These are phyloP conservation scores for Apis cerana DNA, from an alignment of 1,140 invertebrate species.

Conservation along the genomic window DNA sequence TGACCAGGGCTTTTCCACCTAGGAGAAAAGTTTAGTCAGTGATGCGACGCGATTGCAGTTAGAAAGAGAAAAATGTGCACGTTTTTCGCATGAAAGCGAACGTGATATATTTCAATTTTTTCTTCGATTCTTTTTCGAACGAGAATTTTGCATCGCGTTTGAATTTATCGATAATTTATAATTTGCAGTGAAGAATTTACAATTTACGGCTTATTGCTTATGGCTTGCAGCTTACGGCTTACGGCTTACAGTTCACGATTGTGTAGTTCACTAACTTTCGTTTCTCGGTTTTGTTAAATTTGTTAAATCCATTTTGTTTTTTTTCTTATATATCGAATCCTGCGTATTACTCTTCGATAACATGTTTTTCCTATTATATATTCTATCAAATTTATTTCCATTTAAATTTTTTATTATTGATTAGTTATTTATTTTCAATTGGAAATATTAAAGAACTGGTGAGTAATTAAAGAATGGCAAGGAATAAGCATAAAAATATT, in stretches of 20 bases:
- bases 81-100: conserved; percentile 20
- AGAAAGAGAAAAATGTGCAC: conserved; percentile 48
- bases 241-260: no score
- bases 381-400: no score
- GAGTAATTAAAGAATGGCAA: no score
- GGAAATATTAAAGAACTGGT: no score
- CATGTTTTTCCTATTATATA: no score
- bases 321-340: not conserved
- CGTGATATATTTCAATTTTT: conserved; percentile 13
- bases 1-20: conserved; percentile 9
- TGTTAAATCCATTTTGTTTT: not conserved
- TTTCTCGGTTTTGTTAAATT: not conserved
- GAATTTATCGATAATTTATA: not conserved
- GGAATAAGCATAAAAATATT: not conserved
- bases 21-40: conserved; percentile 68
- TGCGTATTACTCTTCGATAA: not conserved
- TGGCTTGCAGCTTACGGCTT: no score
- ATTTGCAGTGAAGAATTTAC: not conserved
- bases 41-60: conserved; percentile 71
- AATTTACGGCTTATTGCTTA: not conserved
- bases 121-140: not conserved
- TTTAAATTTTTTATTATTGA: no score
- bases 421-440: not conserved
- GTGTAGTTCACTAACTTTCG: not conserved
- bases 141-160: not conserved